These are phyloP conservation scores for Sciurus carolinensis DNA, from an alignment of 2,797 vertebrate species.

Conservation along the genomic window DNA sequence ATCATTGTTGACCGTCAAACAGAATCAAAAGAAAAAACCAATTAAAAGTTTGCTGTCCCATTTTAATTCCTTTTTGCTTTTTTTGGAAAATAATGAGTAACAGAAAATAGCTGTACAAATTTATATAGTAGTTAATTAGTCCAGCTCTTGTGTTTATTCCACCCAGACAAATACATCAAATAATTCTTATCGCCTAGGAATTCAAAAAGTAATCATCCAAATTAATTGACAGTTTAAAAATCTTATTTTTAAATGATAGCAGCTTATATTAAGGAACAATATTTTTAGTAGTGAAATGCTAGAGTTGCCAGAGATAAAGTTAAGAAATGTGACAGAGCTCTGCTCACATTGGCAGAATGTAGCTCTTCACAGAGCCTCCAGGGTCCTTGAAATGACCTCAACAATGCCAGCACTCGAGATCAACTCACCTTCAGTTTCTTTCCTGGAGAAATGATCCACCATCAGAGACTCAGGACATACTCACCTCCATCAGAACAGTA, in stretches of 20 bases:
- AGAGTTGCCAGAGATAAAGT: background rate
- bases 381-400: constrained; percentile 1
- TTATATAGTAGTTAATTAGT: constrained; percentile 83
- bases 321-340: background rate
- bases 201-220: constrained; percentile 60
- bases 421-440: background rate
- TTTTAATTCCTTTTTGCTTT: constrained; percentile 67
- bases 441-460: background rate
- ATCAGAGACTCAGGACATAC: background rate
- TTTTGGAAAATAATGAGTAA: constrained; percentile 60
- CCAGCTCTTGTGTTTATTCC: constrained; percentile 89
- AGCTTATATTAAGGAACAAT: constrained; percentile 44
- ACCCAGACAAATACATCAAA: constrained; percentile 65
- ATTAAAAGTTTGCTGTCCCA: constrained; percentile 70
- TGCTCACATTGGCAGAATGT: background rate
- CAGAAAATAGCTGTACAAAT: constrained; percentile 80
- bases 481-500: background rate
- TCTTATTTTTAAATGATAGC: constrained; percentile 39
- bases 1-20: constrained; percentile 70
- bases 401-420: background rate
- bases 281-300: constrained; percentile 56
- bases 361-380: background rate
- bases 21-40: constrained; percentile 76
- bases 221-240: constrained; percentile 40
- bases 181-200: constrained; percentile 75